These are phyloP conservation scores for Pseudorhombus dupliciocellatus DNA, from an alignment of 2,113 vertebrate species.

Conservation along the genomic window DNA sequence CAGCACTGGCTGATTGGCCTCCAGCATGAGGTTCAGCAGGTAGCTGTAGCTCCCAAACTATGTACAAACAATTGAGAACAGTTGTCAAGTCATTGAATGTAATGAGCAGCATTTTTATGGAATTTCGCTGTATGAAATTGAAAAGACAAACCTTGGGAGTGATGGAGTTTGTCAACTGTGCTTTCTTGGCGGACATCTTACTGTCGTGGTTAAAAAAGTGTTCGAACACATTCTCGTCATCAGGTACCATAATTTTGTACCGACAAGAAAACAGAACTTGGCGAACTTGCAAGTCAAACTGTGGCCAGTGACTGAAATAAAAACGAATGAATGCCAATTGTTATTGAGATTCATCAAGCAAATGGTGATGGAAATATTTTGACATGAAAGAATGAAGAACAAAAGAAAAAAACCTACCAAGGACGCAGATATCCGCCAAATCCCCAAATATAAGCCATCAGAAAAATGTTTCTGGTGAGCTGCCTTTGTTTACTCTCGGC, in stretches of 20 bases:
- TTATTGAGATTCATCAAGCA: background rate
- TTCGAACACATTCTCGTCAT: conserved; percentile 81
- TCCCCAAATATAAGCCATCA: conserved; percentile 86
- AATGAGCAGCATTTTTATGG: background rate
- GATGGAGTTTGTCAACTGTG: conserved; percentile 43
- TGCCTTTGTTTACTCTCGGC: conserved; percentile 27
- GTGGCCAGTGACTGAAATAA: conserved; percentile 78
- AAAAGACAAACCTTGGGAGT: conserved; percentile 80
- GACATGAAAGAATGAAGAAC: background rate
- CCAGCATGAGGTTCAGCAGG: conserved; percentile 80
- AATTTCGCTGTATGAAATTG: background rate
- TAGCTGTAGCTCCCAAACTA: conserved; percentile 80
- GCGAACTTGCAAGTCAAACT: conserved; percentile 80
- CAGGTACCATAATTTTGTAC: conserved; percentile 75
- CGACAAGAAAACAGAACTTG: conserved; percentile 66
- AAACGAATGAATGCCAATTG: conserved; percentile 12
- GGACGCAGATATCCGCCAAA: conserved; percentile 86
- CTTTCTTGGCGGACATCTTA: conserved; percentile 52
- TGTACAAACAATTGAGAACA: conserved; percentile 14
- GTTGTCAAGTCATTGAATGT: conserved; percentile 2
- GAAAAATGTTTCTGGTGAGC: conserved; percentile 79
- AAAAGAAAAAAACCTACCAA: conserved; percentile 67
- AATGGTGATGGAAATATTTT: no score
- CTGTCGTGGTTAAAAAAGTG: conserved; percentile 71
- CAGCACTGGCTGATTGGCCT: conserved; percentile 79